Conservation (phyloP, 1,140 invertebrate genomes). For the Hyles euphorbiae region DNA sequence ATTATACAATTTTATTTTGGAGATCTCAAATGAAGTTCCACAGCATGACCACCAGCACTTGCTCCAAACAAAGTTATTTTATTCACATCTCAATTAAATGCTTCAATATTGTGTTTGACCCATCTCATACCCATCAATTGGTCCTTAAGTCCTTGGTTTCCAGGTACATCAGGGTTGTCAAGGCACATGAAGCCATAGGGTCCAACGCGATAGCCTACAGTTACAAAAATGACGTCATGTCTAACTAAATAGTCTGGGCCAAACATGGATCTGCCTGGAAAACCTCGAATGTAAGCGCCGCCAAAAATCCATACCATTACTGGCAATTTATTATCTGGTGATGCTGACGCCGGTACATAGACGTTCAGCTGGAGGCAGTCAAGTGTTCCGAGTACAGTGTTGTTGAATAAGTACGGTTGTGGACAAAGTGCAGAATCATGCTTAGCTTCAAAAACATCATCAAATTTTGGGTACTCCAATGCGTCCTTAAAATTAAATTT, state of each 20-base stretch:
- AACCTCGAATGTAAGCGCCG: constrained; percentile 13
- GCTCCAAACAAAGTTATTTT: constrained; percentile 25
- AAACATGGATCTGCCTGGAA: neutral
- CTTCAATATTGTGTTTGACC: constrained; percentile 31
- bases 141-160: constrained; percentile 37
- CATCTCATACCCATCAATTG: constrained; percentile 30
- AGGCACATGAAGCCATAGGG: constrained; percentile 28
- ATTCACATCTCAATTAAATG: constrained; percentile 26
- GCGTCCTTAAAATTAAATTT: constrained; percentile 19
- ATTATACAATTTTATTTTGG: constrained; percentile 21
- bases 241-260: constrained; percentile 14
- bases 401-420: constrained; percentile 12
- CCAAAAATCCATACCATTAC: constrained; percentile 28
- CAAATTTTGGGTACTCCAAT: constrained; percentile 23
- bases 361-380: constrained; percentile 27
- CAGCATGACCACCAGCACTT: constrained; percentile 21
- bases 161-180: constrained; percentile 16
- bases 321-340: constrained; percentile 10
- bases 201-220: constrained; percentile 18
- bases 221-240: constrained; percentile 22
- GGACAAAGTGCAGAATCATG: constrained; percentile 29
- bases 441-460: constrained; percentile 32
- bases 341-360: constrained; percentile 22
- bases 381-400: constrained; percentile 13
- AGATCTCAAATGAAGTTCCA: constrained; percentile 25